Conservation (phyloP, 2,113 vertebrate species). For the Leptodactylus fuscus region DNA sequence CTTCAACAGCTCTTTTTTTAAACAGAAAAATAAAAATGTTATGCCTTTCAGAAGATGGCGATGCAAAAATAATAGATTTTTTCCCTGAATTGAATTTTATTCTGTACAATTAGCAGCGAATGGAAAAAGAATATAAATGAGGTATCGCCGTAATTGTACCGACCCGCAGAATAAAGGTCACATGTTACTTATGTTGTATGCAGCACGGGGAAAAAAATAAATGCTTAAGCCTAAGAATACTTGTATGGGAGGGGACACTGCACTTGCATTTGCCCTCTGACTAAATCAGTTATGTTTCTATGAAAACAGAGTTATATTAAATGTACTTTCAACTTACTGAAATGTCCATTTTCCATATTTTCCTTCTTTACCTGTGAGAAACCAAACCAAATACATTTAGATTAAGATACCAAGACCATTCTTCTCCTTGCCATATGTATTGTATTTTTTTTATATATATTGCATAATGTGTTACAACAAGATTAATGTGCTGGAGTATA, state of each 20-base stretch:
- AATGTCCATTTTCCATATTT: background rate
- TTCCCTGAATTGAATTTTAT: no score
- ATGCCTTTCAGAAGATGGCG: no score
- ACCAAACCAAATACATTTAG: background rate
- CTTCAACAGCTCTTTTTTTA: no score
- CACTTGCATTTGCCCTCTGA: background rate
- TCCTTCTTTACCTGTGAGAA: background rate
- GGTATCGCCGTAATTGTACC: no score
- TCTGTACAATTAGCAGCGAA: no score
- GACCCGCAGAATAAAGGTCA: no score
- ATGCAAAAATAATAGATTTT: no score
- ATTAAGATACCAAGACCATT: background rate
- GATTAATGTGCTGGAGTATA: background rate
- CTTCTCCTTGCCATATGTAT: background rate
- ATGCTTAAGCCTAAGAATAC: background rate
- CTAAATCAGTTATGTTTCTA: background rate
- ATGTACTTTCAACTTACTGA: background rate
- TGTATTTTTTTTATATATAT: background rate
- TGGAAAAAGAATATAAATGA: no score
- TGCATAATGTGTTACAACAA: background rate
- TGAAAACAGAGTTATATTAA: background rate
- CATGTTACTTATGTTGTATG: no score
- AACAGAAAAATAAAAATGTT: no score
- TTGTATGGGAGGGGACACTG: background rate
- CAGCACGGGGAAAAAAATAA: no score